phyloP scores from a whole-genome alignment of 2,113 vertebrate species.

The Datnioides undecimradiatus region DNA sequence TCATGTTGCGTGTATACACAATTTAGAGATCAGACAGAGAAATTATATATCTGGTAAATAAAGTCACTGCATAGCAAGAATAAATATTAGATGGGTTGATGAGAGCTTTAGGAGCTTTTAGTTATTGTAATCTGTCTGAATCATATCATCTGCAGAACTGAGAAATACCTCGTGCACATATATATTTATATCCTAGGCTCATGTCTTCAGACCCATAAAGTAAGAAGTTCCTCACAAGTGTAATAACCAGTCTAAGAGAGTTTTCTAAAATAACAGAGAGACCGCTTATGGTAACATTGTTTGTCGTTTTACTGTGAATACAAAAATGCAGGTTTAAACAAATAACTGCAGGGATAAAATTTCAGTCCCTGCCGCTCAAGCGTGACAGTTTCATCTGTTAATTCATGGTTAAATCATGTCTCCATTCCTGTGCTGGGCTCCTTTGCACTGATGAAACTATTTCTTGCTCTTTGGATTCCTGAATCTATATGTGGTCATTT shows the following conservation, averaged over 20 bases:
- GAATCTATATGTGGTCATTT: constrained; percentile 86
- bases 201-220: constrained; percentile 20
- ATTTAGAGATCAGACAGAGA: constrained; percentile 85
- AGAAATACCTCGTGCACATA: constrained; percentile 39
- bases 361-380: constrained; percentile 32
- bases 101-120: constrained; percentile 49
- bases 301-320: constrained; percentile 31
- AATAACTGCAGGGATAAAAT: constrained; percentile 24
- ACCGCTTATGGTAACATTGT: constrained; percentile 27
- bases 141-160: constrained; percentile 10
- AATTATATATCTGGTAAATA: constrained; percentile 81
- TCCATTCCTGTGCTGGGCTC: constrained; percentile 1
- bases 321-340: constrained; percentile 51
- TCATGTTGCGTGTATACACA: constrained; percentile 87
- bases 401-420: constrained; percentile 36
- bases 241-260: constrained; percentile 33
- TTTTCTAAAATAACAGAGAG: constrained; percentile 50
- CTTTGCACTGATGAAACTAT: constrained; percentile 68
- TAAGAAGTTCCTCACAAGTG: constrained; percentile 28
- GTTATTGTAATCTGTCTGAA: constrained; percentile 61
- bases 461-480: constrained; percentile 85
- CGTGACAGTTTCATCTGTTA: constrained; percentile 24
- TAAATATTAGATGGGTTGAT: constrained; percentile 63
- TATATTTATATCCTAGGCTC: constrained; percentile 33
- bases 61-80: constrained; percentile 65